These are phyloP conservation scores for Clistopyga incitator DNA, from an alignment of 2,888 invertebrate species.

Conservation along the genomic window DNA sequence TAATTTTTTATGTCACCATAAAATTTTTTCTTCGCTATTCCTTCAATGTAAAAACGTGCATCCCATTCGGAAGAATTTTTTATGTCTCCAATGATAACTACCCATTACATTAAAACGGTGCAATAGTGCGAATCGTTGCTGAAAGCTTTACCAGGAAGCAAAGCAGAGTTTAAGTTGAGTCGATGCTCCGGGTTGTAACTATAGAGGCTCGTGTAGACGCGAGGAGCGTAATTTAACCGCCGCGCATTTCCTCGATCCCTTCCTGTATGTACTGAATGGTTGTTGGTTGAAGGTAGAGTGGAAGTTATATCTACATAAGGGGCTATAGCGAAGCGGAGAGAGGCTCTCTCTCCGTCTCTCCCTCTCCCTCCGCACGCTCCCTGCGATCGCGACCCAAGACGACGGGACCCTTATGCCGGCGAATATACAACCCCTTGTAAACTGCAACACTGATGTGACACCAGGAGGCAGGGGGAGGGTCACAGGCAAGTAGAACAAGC, in stretches of 20 bases:
- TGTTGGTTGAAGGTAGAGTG: slow-evolving; percentile 33
- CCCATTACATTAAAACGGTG: no score
- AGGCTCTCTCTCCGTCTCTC: no score
- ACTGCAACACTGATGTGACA: slow-evolving; percentile 82
- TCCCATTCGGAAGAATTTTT: no score
- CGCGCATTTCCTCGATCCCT: slow-evolving; percentile 25
- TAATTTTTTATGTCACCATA: no score
- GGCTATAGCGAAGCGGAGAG: slow-evolving; percentile 14
- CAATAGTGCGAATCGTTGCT: background rate
- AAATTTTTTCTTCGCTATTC: no score
- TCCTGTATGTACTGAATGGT: slow-evolving; percentile 17
- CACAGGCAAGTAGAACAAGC: slow-evolving; percentile 65
- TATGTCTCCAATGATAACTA: no score
- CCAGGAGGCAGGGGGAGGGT: slow-evolving; percentile 70
- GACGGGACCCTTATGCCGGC: slow-evolving; percentile 68
- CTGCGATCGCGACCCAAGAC: slow-evolving; percentile 62
- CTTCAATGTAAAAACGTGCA: no score
- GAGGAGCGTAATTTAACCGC: slow-evolving; percentile 59
- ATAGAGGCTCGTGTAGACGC: slow-evolving; percentile 44
- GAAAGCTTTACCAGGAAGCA: slow-evolving; percentile 34
- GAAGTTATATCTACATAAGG: slow-evolving; percentile 10
- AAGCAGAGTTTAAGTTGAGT: slow-evolving; percentile 53
- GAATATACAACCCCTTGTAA: slow-evolving; percentile 78
- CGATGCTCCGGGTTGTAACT: slow-evolving; percentile 31
- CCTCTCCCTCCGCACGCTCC: slow-evolving; percentile 5